phyloP scores from a whole-genome alignment of 2,888 invertebrate genomes.

The Euzophera pinguis region DNA sequence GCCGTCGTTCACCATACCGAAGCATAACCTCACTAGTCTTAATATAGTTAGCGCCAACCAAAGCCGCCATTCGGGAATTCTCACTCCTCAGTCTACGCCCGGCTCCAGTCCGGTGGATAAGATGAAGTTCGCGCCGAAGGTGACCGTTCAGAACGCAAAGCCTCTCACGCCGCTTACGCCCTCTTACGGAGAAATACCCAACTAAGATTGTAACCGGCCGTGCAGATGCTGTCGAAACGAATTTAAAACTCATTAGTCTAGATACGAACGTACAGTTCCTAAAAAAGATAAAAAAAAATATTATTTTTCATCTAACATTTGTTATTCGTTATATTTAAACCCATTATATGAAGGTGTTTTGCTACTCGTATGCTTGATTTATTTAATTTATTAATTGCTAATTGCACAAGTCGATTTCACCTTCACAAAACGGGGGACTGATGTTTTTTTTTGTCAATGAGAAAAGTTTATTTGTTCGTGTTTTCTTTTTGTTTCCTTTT shows the following conservation, averaged over 20 bases:
- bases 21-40: conserved; percentile 53
- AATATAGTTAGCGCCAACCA: conserved; percentile 45
- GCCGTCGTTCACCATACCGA: conserved; percentile 61
- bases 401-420: conserved; percentile 31
- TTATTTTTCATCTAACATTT: conserved; percentile 29
- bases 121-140: conserved; percentile 51
- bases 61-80: conserved; percentile 52
- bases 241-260: conserved; percentile 58
- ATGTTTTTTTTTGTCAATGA: conserved; percentile 29
- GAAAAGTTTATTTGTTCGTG: conserved; percentile 32
- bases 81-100: conserved; percentile 76
- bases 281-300: conserved; percentile 43
- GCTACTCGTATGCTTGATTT: conserved; percentile 22
- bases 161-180: conserved; percentile 27
- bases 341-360: conserved; percentile 30
- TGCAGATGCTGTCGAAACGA: conserved; percentile 36
- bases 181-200: conserved; percentile 36
- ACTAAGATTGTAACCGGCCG: conserved; percentile 23
- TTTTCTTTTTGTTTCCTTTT: conserved; percentile 24
- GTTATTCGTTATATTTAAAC: conserved; percentile 23
- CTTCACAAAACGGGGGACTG: conserved; percentile 30
- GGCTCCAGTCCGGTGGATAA: conserved; percentile 54
- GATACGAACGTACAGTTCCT: conserved; percentile 53
- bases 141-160: conserved; percentile 49
- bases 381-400: conserved; percentile 21